Base-by-base conservation (phyloP, 2,797 vertebrate genomes). In the Falco rusticolus region DNA sequence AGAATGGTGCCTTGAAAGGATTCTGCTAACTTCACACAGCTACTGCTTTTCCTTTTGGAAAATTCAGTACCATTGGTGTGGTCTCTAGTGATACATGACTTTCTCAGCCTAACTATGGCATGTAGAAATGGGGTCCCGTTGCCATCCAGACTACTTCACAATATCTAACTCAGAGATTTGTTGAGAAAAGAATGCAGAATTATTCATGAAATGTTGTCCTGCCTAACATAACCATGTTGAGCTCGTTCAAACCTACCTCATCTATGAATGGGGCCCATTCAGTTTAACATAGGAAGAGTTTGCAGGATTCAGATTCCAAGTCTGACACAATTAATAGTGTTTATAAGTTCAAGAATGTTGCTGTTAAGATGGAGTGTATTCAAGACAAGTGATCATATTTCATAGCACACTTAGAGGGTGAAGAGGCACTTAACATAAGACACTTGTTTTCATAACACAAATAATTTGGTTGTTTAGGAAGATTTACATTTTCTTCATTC, bases 361-460 rank as follows among this genome's bases (percentile, higher is more conserved):
- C 89, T 96, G 61, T 89, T 96, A 93, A 75, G 87, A 97, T 1
- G 0, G 91, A 96, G 78, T 5, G 2, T 88, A 91, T 96, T 96
- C 84, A 94, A 91, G 90, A 95, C 61, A 93, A 96, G 92, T 85
- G 95, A 97, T 97, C 95, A 29, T 92, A 87, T 96, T 97, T 97
- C 97, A 96, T 56, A 91, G 84, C 71, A 94, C 91, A 95, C 96
- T 97, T 97, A 95, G 53, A 95, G 79, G 95, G 95, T 97, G 96
- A 97, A 97, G 97, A 97, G 97, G 94, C 82, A 96, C 97, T 97
- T 97, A 96, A 97, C 97, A 96, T 93, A 84, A 91, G 86, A 87
- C 91, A 92, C 68, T 90, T 1, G 6, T 90, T 96, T 95, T 94
- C 89, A 91, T 91, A 96, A 95, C 89, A 60, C 59, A 93, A 69